These are phyloP conservation scores for Zapornia atra DNA, from an alignment of 2,113 vertebrate genomes.

Conservation along the genomic window DNA sequence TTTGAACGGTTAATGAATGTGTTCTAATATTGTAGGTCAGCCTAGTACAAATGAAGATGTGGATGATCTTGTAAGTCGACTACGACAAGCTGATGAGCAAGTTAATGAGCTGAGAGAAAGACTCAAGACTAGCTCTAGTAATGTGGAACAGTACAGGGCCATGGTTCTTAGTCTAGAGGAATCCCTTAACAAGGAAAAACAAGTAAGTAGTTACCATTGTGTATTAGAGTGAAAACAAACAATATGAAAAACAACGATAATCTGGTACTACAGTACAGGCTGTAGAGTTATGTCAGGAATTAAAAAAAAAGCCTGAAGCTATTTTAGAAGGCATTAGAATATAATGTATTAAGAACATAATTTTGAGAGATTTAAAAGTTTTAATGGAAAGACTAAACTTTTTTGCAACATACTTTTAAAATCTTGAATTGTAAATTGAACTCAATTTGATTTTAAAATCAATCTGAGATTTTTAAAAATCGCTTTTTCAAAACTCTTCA, in stretches of 20 bases:
- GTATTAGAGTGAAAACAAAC: neutral
- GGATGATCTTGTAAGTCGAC: constrained; percentile 83
- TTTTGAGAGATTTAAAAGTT: neutral
- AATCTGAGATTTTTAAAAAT: too few species aligned
- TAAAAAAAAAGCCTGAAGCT: neutral
- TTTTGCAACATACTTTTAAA: neutral
- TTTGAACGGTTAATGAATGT: neutral
- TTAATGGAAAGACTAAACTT: neutral
- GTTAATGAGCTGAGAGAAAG: constrained; percentile 86
- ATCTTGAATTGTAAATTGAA: neutral
- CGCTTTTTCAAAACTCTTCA: neutral
- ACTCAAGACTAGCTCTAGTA: constrained; percentile 81
- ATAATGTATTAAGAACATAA: neutral
- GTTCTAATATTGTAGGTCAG: constrained; percentile 68
- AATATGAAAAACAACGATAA: neutral
- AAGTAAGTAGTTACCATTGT: constrained; percentile 73
- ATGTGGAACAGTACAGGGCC: constrained; percentile 88
- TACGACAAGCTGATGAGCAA: constrained; percentile 85
- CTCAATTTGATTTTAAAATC: too few species aligned
- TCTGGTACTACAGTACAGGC: neutral
- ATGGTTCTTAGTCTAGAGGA: constrained; percentile 94
- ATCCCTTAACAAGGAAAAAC: constrained; percentile 92
- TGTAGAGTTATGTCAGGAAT: neutral
- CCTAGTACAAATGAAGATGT: constrained; percentile 77
- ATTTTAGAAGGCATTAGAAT: neutral